Evolutionary conservation across 1,140 invertebrate genomes (phyloP).

Genomic region (Diorhabda sublineata): DNA sequence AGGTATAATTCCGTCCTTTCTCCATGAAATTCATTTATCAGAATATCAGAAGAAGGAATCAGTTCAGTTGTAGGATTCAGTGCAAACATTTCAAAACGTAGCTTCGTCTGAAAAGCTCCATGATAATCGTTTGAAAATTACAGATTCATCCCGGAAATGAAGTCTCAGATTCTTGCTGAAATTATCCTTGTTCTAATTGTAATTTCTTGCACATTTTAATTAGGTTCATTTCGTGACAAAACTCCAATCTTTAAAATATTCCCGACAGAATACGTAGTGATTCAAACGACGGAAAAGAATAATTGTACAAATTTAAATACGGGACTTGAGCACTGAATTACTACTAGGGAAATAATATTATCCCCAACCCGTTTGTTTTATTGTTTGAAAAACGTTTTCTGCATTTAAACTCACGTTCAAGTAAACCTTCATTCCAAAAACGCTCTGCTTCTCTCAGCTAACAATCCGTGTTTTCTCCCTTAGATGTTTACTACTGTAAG

Average conservation of each 20-base stretch:
- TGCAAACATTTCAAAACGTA: too few species aligned
- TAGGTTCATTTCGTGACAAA: background rate
- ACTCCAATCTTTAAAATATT: background rate
- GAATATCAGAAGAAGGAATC: too few species aligned
- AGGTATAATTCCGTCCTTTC: too few species aligned
- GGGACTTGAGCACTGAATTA: background rate
- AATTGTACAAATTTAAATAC: slow-evolving; percentile 3
- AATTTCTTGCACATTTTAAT: background rate
- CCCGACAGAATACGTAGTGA: background rate
- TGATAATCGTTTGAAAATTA: too few species aligned
- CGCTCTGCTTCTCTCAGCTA: too few species aligned
- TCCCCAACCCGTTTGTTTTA: background rate
- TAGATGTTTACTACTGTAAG: too few species aligned
- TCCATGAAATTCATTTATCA: too few species aligned
- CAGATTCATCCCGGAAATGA: too few species aligned
- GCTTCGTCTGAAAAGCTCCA: too few species aligned
- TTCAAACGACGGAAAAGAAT: background rate
- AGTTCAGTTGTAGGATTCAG: too few species aligned
- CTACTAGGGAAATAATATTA: slow-evolving; percentile 2
- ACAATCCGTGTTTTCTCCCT: too few species aligned
- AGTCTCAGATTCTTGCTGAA: too few species aligned
- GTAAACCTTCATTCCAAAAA: background rate
- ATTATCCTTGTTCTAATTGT: background rate
- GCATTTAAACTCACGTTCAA: background rate
- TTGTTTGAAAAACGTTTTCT: slow-evolving; percentile 2